Conservation (phyloP, 1,140 invertebrate species). For the Plodia interpunctella region DNA sequence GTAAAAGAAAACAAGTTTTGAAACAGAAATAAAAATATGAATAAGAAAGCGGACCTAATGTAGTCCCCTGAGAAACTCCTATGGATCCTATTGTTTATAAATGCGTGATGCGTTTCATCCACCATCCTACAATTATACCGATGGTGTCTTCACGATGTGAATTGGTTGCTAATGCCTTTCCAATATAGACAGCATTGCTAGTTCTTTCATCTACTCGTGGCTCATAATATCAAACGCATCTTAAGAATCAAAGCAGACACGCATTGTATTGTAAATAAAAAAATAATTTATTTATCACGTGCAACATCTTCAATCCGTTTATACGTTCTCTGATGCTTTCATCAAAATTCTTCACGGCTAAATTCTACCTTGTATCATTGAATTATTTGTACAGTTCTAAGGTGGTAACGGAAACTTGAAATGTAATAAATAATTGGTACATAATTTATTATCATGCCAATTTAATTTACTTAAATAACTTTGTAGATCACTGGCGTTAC, state of each 20-base stretch:
- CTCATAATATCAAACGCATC: not conserved
- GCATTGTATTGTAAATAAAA: not conserved
- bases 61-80: not conserved
- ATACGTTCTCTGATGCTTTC: not conserved
- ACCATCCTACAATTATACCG: constrained; percentile 24
- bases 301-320: not conserved
- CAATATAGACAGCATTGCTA: not conserved
- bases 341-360: not conserved
- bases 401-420: not conserved
- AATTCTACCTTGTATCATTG: not conserved
- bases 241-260: not conserved
- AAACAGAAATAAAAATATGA: constrained; percentile 3
- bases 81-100: not conserved
- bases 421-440: not conserved
- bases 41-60: constrained; percentile 12
- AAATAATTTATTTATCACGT: not conserved
- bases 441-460: not conserved
- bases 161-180: constrained; percentile 13
- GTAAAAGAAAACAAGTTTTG: not conserved
- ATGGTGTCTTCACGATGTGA: constrained; percentile 18
- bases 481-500: not conserved
- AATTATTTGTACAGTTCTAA: not conserved
- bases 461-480: not conserved
- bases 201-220: not conserved
- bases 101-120: not conserved